These are phyloP conservation scores for Vanessa atalanta DNA, from an alignment of 1,140 invertebrate genomes.

Conservation along the genomic window DNA sequence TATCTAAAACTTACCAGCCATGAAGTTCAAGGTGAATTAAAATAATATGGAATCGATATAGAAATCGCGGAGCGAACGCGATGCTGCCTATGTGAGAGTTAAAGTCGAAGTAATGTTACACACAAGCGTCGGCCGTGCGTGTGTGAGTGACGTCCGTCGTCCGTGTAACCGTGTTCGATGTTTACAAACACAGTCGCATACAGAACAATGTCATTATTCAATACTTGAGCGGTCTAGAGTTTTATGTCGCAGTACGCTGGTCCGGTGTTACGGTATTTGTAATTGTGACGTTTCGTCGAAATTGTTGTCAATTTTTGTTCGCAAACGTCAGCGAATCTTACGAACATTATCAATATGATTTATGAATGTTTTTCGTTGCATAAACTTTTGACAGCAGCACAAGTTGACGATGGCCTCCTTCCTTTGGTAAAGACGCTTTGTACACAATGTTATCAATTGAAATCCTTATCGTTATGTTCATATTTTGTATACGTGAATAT, in stretches of 20 bases:
- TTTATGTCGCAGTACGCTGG: slow-evolving; percentile 49
- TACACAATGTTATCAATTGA: too few species aligned
- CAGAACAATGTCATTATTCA: slow-evolving; percentile 75
- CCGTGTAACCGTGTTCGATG: slow-evolving; percentile 31
- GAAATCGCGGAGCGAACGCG: slow-evolving; percentile 65
- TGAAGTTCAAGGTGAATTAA: slow-evolving; percentile 72
- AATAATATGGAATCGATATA: slow-evolving; percentile 75
- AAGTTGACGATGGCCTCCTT: too few species aligned
- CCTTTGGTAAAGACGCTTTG: too few species aligned
- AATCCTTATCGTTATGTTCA: too few species aligned
- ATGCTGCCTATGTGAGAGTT: slow-evolving; percentile 63
- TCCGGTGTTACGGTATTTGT: slow-evolving; percentile 28
- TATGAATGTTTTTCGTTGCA: background rate
- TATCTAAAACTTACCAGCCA: slow-evolving; percentile 68
- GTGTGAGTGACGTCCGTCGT: slow-evolving; percentile 41
- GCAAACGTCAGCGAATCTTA: background rate
- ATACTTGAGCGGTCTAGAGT: slow-evolving; percentile 57
- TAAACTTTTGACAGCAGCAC: too few species aligned
- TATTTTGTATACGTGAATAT: too few species aligned
- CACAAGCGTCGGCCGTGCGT: slow-evolving; percentile 27
- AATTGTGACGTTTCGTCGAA: too few species aligned
- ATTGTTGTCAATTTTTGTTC: background rate
- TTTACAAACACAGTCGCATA: slow-evolving; percentile 69
- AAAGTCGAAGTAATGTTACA: slow-evolving; percentile 49
- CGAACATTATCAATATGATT: background rate